Evolutionary conservation across 92 coral and sea anemone species (phyloP).

Genomic region (Porites evermanni): DNA sequence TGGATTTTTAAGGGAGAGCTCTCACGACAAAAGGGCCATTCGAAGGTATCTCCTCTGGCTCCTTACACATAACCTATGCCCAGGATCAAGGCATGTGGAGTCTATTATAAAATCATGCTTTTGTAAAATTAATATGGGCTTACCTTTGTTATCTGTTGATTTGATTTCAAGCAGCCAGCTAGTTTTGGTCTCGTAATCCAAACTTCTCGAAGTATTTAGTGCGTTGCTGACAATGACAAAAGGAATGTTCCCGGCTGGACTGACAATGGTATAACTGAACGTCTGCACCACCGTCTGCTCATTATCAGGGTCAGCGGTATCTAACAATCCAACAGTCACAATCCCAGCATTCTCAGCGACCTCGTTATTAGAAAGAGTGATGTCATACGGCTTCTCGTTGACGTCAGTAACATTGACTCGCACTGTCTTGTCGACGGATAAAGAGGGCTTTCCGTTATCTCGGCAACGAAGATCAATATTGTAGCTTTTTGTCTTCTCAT

Average conservation of each 20-base stretch:
- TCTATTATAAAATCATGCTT: constrained; percentile 12
- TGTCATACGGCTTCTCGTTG: constrained; percentile 86
- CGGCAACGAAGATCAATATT: constrained; percentile 74
- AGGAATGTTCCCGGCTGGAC: constrained; percentile 54
- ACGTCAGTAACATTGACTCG: constrained; percentile 65
- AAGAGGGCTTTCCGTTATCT: constrained; percentile 72
- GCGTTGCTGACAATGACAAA: constrained; percentile 69
- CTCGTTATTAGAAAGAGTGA: constrained; percentile 66
- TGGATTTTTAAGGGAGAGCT: no score
- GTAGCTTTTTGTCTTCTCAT: constrained; percentile 68
- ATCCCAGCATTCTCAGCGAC: constrained; percentile 84
- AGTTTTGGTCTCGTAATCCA: constrained; percentile 80
- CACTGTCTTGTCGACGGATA: constrained; percentile 63
- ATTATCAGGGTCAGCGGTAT: constrained; percentile 94
- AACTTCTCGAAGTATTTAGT: constrained; percentile 79
- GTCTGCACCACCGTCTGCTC: constrained; percentile 71
- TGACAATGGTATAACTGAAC: constrained; percentile 65
- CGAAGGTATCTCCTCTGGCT: no score
- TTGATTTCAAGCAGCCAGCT: constrained; percentile 72
- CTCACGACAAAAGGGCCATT: no score
- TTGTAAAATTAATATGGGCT: background rate
- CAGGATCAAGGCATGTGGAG: background rate
- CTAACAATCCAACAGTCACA: constrained; percentile 72
- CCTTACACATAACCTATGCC: no score
- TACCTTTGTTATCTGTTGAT: constrained; percentile 86